These are phyloP conservation scores for Coracias cyanogaster DNA, from an alignment of 2,797 vertebrate genomes.

Conservation along the genomic window DNA sequence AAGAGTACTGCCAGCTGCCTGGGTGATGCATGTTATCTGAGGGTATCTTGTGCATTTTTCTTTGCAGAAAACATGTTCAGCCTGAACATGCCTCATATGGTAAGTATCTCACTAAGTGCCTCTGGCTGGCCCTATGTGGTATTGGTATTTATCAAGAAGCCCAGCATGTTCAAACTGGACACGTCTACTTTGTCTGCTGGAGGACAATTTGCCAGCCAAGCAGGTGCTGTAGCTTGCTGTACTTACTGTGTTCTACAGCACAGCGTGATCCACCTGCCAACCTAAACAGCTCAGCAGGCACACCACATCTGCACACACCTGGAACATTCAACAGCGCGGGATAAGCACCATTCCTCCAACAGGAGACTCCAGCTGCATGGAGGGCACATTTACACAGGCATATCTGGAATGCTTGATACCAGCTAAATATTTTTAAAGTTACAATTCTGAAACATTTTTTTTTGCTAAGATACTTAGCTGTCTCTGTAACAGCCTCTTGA, in stretches of 20 bases:
- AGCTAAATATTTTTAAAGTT: not conserved
- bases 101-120: not conserved
- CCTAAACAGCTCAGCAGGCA: not conserved
- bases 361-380: not conserved
- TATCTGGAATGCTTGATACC: not conserved
- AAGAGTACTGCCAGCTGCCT: not conserved
- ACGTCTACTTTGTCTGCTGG: not conserved
- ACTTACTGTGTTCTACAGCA: not conserved
- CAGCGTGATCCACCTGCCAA: not conserved
- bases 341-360: rapidly evolving
- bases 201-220: not conserved
- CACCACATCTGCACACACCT: not conserved
- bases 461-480: not conserved
- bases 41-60: not conserved
- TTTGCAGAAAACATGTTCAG: not conserved
- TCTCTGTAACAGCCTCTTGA: not conserved
- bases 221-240: not conserved
- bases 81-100: not conserved
- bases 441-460: not conserved
- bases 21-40: not conserved
- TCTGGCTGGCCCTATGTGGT: not conserved
- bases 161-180: not conserved
- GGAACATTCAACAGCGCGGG: not conserved
- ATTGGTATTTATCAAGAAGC: not conserved
- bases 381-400: not conserved